phyloP scores from a whole-genome alignment of 2,113 vertebrate genomes.

The Syngnathus floridae region DNA sequence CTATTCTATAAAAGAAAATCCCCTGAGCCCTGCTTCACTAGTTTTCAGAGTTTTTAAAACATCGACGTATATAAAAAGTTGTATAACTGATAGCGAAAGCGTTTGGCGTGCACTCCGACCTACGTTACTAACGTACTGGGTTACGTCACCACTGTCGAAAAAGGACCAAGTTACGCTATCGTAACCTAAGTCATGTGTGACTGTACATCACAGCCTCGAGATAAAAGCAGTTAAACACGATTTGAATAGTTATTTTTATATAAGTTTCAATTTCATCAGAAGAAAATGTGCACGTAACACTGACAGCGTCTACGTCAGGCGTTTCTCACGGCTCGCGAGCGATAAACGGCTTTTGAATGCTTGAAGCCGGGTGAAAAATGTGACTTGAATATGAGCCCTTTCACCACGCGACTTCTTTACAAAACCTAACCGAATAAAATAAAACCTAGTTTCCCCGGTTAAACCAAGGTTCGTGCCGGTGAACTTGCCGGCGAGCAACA shows the following conservation, averaged over 20 bases:
- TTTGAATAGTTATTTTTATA: not conserved
- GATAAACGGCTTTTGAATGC: not conserved
- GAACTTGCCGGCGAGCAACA: conserved; percentile 6
- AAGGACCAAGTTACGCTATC: not conserved
- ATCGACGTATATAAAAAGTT: no score
- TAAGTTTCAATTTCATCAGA: not conserved
- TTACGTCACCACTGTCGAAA: not conserved
- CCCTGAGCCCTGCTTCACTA: no score
- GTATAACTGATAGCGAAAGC: no score
- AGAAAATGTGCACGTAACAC: no score
- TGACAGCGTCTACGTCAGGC: no score
- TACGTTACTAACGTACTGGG: not conserved
- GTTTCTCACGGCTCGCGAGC: not conserved
- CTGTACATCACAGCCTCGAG: not conserved
- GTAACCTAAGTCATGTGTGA: not conserved
- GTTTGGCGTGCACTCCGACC: not conserved
- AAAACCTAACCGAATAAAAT: not conserved
- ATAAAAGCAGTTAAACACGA: not conserved
- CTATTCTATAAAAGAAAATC: no score
- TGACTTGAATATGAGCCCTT: not conserved
- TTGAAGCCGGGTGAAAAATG: not conserved
- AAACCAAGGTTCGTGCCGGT: not conserved
- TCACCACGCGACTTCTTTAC: not conserved
- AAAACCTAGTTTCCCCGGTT: no score
- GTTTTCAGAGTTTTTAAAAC: no score